Base-by-base conservation (phyloP, 2,888 invertebrate genomes). In the Cybosia mesomella region DNA sequence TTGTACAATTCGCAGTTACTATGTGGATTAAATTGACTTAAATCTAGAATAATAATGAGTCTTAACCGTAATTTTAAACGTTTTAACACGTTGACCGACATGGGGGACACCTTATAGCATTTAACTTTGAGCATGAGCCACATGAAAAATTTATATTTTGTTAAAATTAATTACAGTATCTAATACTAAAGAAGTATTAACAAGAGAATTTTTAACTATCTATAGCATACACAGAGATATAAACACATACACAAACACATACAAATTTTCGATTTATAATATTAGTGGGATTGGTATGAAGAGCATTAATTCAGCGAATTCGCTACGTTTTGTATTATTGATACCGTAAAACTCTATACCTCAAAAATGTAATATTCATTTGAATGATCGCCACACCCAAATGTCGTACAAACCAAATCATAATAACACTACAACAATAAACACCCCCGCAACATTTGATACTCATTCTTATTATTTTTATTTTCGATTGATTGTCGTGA, bases 391-490 rank as follows among this genome's bases (percentile, higher is more conserved):
- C 73, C 72, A 76, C 70, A 78, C 71, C 70, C 78, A 73, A 68
- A 65, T 5, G 34, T 66, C 76, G 74, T 73, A 73, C 76, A 76
- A 79, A 82, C 81, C 77, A 76, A 81, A 73, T 76, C 77, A 85
- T 83, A 88, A 85, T 85, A 85, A 80, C 76, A 72, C 75, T 71
- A 72, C 72, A 81, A 89, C 87, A 88, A 89, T 88, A 85, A 80
- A 85, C 92, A 87, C 94, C 93, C 94, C 91, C 94, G 90, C 92
- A 84, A 85, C 84, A 88, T 86, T 86, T 82, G 81, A 85, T 85
- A 79, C 82, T 80, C 78, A 84, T 86, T 87, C 86, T 87, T 92
- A 92, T 92, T 93, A 93, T 93, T 94, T 91, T 91, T 91, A 91
- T 89, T 88, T 81, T 84, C 79, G 76, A 84, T 76, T 87, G 85